Percentiles rank a stretch among this genome's conserved stretches.
These are phyloP conservation scores for Otocyon megalotis DNA, from an alignment of 2,113 vertebrate genomes.

Conservation along the genomic window DNA sequence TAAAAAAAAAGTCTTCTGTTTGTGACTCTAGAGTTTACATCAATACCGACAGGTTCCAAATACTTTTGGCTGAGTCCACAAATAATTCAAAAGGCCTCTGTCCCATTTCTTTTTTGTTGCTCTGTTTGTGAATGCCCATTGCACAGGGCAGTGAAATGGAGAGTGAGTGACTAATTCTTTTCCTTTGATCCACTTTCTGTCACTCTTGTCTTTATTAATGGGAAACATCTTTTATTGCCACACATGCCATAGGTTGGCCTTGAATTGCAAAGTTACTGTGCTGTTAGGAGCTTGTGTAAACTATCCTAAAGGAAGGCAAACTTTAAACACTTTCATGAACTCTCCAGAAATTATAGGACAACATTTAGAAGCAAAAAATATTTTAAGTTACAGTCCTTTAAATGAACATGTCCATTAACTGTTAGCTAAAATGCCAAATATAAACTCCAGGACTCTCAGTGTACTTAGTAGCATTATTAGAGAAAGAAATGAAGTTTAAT, in stretches of 20 bases:
- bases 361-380: background rate
- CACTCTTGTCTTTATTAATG: background rate
- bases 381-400: background rate
- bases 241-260: background rate
- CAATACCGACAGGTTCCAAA: background rate
- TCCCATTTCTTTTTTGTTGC: background rate
- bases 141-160: background rate
- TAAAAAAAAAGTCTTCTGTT: background rate
- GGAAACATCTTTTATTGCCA: background rate
- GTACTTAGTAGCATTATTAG: background rate
- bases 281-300: background rate
- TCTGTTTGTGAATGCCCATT: background rate
- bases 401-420: background rate
- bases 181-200: background rate
- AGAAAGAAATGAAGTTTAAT: background rate
- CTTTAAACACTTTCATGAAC: background rate
- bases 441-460: background rate
- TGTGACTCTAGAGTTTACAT: background rate
- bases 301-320: background rate
- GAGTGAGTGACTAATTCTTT: background rate
- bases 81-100: background rate
- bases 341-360: background rate
- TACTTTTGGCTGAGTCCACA: slow-evolving; percentile 16
- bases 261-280: background rate
- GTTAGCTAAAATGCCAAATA: background rate